These are phyloP conservation scores for Abscondita cerata DNA, from an alignment of 2,888 invertebrate species.

Conservation along the genomic window DNA sequence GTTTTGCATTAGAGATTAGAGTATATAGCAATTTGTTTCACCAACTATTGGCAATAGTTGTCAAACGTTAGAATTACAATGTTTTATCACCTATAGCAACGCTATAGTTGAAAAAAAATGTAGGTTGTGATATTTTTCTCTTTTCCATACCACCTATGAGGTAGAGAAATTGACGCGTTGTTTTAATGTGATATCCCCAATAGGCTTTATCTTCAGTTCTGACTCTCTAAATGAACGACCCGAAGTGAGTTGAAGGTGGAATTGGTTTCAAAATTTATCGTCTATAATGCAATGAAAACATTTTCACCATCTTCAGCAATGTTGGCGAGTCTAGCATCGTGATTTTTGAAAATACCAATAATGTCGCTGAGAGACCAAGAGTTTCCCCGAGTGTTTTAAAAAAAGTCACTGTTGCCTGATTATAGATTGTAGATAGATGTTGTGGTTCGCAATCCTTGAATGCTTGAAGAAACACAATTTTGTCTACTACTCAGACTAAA, in stretches of 20 bases:
- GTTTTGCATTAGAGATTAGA: neutral
- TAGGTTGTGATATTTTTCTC: neutral
- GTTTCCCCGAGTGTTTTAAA: neutral
- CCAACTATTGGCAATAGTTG: slow-evolving; percentile 4
- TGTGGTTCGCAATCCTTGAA: neutral
- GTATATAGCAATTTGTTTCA: slow-evolving; percentile 2
- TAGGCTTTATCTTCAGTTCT: neutral
- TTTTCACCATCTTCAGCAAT: too few species aligned
- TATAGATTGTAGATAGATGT: neutral
- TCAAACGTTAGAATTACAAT: neutral
- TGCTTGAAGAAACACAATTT: too few species aligned
- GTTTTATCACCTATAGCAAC: slow-evolving; percentile 8
- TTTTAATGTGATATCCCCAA: too few species aligned
- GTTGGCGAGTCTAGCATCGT: too few species aligned
- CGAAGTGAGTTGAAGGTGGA: neutral
- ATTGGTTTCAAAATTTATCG: neutral
- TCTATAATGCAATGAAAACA: neutral
- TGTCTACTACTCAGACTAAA: too few species aligned
- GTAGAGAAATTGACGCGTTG: too few species aligned
- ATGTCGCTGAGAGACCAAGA: neutral
- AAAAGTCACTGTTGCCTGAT: neutral
- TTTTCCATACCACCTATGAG: too few species aligned
- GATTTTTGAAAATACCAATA: too few species aligned
- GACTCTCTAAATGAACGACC: neutral
- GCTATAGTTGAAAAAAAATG: slow-evolving; percentile 5